phyloP scores from a whole-genome alignment of 1,140 invertebrate genomes.

The Polyergus mexicanus region DNA sequence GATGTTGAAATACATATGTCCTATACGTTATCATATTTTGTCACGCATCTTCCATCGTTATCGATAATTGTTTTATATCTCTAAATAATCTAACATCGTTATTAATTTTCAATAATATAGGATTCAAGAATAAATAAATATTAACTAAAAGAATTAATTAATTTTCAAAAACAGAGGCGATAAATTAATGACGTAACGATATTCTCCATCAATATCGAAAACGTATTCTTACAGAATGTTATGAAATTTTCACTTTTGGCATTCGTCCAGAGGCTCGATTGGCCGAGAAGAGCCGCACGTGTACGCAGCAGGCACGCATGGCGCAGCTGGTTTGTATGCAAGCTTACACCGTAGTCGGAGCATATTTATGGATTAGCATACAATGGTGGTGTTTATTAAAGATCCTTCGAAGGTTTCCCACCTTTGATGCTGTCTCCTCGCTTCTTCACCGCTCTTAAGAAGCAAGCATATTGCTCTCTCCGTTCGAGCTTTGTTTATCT shows the following conservation, averaged over 20 bases:
- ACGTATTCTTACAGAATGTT: slow-evolving; percentile 67
- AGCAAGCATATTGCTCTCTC: slow-evolving; percentile 58
- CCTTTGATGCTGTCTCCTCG: slow-evolving; percentile 68
- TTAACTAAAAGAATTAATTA: not conserved
- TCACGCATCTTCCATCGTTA: not conserved
- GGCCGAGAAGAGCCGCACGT: slow-evolving; percentile 71
- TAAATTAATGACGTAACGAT: slow-evolving; percentile 8
- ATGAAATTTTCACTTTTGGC: slow-evolving; percentile 79
- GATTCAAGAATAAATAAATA: not conserved
- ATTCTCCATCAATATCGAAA: slow-evolving; percentile 57
- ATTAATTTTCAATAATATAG: not conserved
- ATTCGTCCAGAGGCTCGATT: slow-evolving; percentile 68
- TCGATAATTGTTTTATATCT: not conserved
- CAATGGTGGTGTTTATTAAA: slow-evolving; percentile 78
- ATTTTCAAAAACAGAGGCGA: not conserved
- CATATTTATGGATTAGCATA: slow-evolving; percentile 78
- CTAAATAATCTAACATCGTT: not conserved
- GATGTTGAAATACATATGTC: not conserved
- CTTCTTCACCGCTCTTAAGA: slow-evolving; percentile 65
- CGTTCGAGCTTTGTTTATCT: slow-evolving; percentile 45
- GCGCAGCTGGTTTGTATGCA: slow-evolving; percentile 76
- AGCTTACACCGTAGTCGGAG: slow-evolving; percentile 74
- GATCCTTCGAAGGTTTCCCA: slow-evolving; percentile 76
- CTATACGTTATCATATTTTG: not conserved
- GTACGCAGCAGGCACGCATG: slow-evolving; percentile 68